Base-by-base conservation (phyloP, 2,113 vertebrate species). In the Rousettus leschenaultii region DNA sequence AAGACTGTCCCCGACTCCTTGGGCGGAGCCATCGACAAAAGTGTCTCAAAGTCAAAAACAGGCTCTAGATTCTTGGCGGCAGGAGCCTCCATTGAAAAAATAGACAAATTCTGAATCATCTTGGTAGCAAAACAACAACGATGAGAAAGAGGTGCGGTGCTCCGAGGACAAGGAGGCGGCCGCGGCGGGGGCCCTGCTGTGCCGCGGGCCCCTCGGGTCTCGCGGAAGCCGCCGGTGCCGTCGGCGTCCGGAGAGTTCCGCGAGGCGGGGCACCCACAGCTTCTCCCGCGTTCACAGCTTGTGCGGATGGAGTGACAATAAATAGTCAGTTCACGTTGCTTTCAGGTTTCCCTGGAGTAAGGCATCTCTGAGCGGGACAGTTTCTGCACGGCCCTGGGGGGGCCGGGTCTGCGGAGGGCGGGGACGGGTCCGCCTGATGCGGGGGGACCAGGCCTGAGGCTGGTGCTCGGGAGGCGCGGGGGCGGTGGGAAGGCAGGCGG, bases 1-100 rank as follows among this genome's bases (percentile, higher is more conserved):
- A 99, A 99, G 99, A 99, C 99, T 99, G 99, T 98, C 98, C 98
- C 98, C 98, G 98, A 98, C 98, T 98, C 98, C 98, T 96, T 96
- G 97, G 98, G 98, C 97, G 96, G 98, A 98, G 98, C 98, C 98
- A 98, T 92, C 98, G 98, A 99, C 98, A 97, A 97, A 97, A 97
- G 94, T 70, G 96, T 98, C 98, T 98, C 97, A 83, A 98, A 97
- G 97, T 98, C 98, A 94, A 98, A 98, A 98, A 98, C 98, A 98
- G 98, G 99, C 95, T 98, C 96, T 1, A 95, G 97, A 96, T 97
- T 97, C 98, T 96, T 94, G 96, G 97, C 73, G 97, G 95, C 93
- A 55, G 96, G 87, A 95, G 94, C 94, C 98, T 96, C 89, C 95
- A 68, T 97, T 98, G 97, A 98, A 98, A 98, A 98, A 98, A 98